These are phyloP conservation scores for Nothobranchius furzeri DNA, from an alignment of 2,113 vertebrate species.

Conservation along the genomic window DNA sequence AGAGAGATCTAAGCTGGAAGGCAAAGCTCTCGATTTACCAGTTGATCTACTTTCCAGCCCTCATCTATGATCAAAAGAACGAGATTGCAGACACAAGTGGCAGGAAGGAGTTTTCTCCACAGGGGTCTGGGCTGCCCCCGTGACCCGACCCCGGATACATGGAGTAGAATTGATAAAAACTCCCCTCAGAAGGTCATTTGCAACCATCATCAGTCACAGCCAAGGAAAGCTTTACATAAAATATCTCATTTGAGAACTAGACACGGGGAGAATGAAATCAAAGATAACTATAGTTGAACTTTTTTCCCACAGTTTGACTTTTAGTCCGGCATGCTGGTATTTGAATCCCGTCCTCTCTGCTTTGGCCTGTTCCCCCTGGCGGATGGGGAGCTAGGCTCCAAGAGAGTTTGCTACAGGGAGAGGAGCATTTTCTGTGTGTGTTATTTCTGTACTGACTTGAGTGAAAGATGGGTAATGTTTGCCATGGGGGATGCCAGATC, in stretches of 20 bases:
- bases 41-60: too few species aligned
- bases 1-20: too few species aligned
- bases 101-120: too few species aligned
- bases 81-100: too few species aligned
- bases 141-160: too few species aligned
- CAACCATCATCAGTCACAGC: too few species aligned
- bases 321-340: background rate
- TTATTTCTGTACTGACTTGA: constrained; percentile 13
- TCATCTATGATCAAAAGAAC: too few species aligned
- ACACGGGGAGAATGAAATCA: background rate
- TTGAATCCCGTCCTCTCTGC: background rate
- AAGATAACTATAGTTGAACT: background rate
- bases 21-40: too few species aligned
- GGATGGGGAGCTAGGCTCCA: background rate
- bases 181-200: too few species aligned
- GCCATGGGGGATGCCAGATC: constrained; percentile 5
- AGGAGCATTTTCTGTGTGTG: background rate
- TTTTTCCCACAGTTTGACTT: background rate
- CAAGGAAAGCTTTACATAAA: background rate
- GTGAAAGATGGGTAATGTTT: constrained; percentile 6
- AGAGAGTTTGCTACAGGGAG: background rate
- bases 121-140: too few species aligned
- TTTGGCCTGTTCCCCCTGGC: background rate
- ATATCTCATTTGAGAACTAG: background rate
- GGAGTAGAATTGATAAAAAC: too few species aligned